These are phyloP conservation scores for Sinocyclocheilus anshuiensis DNA, from an alignment of 2,113 vertebrate species.

Conservation along the genomic window DNA sequence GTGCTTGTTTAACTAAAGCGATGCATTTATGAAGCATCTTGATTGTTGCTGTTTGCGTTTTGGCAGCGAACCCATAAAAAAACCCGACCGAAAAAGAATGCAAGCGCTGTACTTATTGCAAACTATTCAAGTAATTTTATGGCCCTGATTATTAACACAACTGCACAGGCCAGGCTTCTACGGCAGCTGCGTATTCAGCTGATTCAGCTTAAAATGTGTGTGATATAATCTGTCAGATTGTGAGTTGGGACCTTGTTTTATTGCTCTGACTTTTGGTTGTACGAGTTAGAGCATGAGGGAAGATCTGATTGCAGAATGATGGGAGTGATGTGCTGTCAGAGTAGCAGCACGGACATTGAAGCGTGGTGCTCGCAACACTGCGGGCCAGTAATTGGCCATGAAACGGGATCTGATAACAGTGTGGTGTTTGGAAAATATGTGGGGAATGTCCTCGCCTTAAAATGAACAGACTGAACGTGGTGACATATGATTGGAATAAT, in stretches of 20 bases:
- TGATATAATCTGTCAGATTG: not conserved
- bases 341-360: not conserved
- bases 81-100: conserved; percentile 8
- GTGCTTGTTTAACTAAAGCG: conserved; percentile 10
- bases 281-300: conserved; percentile 28
- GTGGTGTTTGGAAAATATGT: conserved; percentile 70
- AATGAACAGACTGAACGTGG: conserved; percentile 69
- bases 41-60: conserved; percentile 28
- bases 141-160: conserved; percentile 4
- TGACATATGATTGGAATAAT: conserved; percentile 72
- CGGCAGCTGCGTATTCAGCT: not conserved
- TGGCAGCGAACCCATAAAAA: conserved; percentile 12
- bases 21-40: not conserved
- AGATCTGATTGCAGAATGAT: not conserved
- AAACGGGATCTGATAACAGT: conserved; percentile 73
- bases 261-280: conserved; percentile 26
- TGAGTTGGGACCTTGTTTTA: not conserved
- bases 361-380: conserved; percentile 35
- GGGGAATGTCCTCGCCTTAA: conserved; percentile 72
- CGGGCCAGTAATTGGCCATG: conserved; percentile 62
- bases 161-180: not conserved
- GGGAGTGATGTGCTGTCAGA: conserved; percentile 5
- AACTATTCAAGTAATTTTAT: conserved; percentile 24
- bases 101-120: conserved; percentile 21
- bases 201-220: not conserved